Conservation (phyloP, 2,888 invertebrate genomes). For the Drosophila helvetica region DNA sequence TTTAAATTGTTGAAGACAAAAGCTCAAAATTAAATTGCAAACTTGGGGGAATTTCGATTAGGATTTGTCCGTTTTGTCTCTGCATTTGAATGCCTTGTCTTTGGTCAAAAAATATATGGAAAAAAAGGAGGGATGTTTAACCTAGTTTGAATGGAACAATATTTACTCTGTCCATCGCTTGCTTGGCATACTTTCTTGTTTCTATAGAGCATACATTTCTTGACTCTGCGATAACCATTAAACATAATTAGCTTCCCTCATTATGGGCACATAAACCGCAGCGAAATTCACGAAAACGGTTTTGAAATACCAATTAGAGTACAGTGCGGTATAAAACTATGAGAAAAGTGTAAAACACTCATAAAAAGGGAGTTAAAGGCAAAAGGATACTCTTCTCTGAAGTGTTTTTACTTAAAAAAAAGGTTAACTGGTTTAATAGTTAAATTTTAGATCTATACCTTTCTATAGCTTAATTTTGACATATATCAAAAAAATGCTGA, state of each 20-base stretch:
- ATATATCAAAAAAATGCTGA: too few species aligned
- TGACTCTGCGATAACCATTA: conserved; percentile 16
- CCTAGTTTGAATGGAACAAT: background rate
- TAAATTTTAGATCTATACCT: too few species aligned
- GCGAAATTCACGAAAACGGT: conserved; percentile 13
- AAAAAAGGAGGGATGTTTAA: background rate
- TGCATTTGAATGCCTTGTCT: background rate
- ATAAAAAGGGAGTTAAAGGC: too few species aligned
- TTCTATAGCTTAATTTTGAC: too few species aligned
- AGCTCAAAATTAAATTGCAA: conserved; percentile 16
- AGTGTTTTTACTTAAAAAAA: too few species aligned
- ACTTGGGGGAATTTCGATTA: conserved; percentile 18
- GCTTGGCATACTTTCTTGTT: background rate
- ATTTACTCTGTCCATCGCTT: background rate
- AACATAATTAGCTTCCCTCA: conserved; percentile 31
- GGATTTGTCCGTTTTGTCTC: conserved; percentile 9
- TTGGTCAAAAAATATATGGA: background rate
- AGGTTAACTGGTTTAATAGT: too few species aligned
- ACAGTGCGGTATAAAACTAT: conserved; percentile 8
- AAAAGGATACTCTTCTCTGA: too few species aligned
- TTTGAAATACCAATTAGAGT: background rate
- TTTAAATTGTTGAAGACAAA: conserved; percentile 21
- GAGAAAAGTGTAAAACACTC: background rate
- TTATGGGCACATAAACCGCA: conserved; percentile 24
- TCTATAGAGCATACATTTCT: background rate